A percentile compares a stretch with the other conserved stretches of the same genome.
These are phyloP conservation scores for Frankliniella intonsa DNA, from an alignment of 2,888 invertebrate species.

Conservation along the genomic window DNA sequence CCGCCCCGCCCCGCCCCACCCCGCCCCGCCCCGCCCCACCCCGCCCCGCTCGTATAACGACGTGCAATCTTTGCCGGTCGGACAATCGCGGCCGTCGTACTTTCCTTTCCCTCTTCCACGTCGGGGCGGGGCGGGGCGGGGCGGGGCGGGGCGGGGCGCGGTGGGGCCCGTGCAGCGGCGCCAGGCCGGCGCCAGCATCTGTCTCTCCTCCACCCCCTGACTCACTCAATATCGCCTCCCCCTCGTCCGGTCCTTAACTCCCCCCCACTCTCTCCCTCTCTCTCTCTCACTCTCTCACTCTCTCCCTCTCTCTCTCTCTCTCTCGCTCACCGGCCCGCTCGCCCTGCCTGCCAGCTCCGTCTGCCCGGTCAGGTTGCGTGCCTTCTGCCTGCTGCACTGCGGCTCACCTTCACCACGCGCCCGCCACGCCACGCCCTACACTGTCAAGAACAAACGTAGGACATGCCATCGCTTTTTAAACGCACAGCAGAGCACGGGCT, in stretches of 20 bases:
- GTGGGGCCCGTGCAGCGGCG: neutral
- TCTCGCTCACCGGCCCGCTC: neutral
- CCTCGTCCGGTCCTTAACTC: neutral
- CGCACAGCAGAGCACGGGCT: too few species aligned
- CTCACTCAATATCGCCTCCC: neutral
- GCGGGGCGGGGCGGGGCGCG: neutral
- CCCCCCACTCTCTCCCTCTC: neutral
- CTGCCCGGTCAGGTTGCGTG: neutral
- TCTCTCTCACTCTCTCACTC: neutral
- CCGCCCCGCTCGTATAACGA: neutral
- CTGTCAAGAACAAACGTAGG: too few species aligned
- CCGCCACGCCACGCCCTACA: too few species aligned
- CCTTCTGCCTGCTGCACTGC: neutral
- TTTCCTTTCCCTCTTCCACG: neutral
- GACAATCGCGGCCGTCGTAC: neutral
- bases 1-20: neutral
- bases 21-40: neutral
- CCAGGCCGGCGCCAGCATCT: neutral
- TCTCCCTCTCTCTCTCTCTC: neutral
- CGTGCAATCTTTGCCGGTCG: neutral
- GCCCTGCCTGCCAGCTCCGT: neutral
- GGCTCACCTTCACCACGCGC: neutral
- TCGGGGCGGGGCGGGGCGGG: neutral
- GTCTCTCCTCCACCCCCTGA: neutral
- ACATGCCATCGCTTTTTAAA: too few species aligned